Evolutionary conservation across 2,113 vertebrate genomes (phyloP).

Genomic region (Catharus bicknelli): DNA sequence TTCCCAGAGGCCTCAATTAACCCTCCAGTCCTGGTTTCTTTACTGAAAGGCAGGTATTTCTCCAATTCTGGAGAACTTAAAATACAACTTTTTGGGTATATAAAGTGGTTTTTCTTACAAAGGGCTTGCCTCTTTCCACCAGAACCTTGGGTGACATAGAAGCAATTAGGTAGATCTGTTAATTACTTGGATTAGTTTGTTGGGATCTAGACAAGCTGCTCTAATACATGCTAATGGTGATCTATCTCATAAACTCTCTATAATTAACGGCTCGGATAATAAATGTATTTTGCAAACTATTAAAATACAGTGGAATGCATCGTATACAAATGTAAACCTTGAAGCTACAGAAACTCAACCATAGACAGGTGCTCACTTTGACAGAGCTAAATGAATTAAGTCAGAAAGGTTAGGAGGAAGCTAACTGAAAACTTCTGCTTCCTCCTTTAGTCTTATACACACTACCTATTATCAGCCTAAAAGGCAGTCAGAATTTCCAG

Average conservation of each 20-base stretch:
- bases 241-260: background rate
- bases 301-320: background rate
- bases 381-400: background rate
- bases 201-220: background rate
- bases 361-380: background rate
- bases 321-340: background rate
- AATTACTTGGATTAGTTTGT: background rate
- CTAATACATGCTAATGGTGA: background rate
- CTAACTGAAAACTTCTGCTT: background rate
- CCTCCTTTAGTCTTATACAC: background rate
- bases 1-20: background rate
- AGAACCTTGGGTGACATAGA: background rate
- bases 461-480: background rate
- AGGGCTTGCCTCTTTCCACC: background rate
- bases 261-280: background rate
- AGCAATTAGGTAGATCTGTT: background rate
- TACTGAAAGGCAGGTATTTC: background rate
- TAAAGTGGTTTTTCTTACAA: background rate
- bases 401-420: background rate
- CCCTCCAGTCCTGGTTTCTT: background rate
- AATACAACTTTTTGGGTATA: background rate
- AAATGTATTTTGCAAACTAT: background rate
- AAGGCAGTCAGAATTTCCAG: background rate
- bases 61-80: background rate
- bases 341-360: background rate